phyloP scores from a whole-genome alignment of 1,140 invertebrate genomes.

The Trichoplusia ni region DNA sequence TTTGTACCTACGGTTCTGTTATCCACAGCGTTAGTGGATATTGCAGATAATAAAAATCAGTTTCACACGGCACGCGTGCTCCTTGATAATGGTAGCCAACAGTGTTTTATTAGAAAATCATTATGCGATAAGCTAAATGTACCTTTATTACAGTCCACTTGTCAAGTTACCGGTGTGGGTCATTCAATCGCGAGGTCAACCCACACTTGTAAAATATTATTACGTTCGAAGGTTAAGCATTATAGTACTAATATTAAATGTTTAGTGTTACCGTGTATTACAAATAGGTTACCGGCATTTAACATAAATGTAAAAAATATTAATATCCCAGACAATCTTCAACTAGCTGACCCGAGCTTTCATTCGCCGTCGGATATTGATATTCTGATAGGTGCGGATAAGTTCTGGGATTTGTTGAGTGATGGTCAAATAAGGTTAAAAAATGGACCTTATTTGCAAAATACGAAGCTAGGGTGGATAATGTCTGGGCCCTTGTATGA shows the following conservation, averaged over 20 bases:
- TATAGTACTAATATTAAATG: neutral
- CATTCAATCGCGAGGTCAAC: constrained; percentile 21
- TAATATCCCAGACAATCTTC: constrained; percentile 7
- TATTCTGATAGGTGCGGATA: constrained; percentile 38
- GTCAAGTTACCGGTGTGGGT: constrained; percentile 33
- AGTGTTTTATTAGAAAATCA: constrained; percentile 34
- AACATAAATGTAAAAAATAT: neutral
- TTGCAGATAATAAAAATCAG: constrained; percentile 19
- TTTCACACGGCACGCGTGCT: constrained; percentile 27
- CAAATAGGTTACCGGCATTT: neutral
- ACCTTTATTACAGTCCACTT: constrained; percentile 39
- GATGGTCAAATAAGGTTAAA: constrained; percentile 30
- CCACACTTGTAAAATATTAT: constrained; percentile 27
- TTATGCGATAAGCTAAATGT: constrained; percentile 30
- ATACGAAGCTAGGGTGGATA: constrained; percentile 39
- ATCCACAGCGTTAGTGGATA: constrained; percentile 32
- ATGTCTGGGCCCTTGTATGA: constrained; percentile 30
- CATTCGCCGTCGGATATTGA: constrained; percentile 29
- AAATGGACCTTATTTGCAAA: constrained; percentile 34
- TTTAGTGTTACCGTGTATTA: neutral
- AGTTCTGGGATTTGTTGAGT: constrained; percentile 37
- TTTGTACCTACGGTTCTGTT: constrained; percentile 25
- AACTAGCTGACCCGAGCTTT: constrained; percentile 29
- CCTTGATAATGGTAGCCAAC: constrained; percentile 38
- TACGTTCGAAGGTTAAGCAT: neutral